Conservation (phyloP, 2,797 vertebrate species). For the Alectoris magna region DNA sequence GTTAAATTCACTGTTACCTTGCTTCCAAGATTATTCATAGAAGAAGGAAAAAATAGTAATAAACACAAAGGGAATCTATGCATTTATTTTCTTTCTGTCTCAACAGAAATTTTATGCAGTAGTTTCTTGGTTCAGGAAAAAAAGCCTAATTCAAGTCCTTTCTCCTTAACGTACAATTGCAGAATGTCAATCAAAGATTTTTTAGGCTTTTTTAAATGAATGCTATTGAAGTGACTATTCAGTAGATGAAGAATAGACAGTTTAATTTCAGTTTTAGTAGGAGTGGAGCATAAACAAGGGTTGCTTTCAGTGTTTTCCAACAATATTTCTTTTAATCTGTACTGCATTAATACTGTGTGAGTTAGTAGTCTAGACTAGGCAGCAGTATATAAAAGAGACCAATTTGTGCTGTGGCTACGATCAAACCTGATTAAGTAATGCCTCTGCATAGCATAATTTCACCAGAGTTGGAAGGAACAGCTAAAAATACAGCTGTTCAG, state of each 20-base stretch:
- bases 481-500: conserved; percentile 20
- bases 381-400: conserved; percentile 7
- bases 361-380: conserved; percentile 57
- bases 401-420: conserved; percentile 51
- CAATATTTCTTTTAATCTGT: conserved; percentile 56
- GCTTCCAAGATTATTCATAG: background rate
- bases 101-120: background rate
- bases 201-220: conserved; percentile 39
- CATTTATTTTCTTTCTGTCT: background rate
- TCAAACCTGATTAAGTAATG: conserved; percentile 67
- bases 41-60: background rate
- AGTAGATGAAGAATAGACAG: conserved; percentile 53
- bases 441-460: conserved; percentile 40
- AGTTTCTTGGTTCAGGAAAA: conserved; percentile 28
- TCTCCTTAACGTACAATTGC: conserved; percentile 14
- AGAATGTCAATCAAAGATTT: conserved; percentile 41
- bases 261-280: conserved; percentile 62
- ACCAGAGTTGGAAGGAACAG: conserved; percentile 21
- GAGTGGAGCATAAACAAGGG: conserved; percentile 52
- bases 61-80: background rate
- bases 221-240: conserved; percentile 50
- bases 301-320: conserved; percentile 44
- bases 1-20: conserved; percentile 27
- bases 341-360: conserved; percentile 52
- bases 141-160: conserved; percentile 19